Conservation (phyloP, 2,888 invertebrate species). For the Bibio marci region DNA sequence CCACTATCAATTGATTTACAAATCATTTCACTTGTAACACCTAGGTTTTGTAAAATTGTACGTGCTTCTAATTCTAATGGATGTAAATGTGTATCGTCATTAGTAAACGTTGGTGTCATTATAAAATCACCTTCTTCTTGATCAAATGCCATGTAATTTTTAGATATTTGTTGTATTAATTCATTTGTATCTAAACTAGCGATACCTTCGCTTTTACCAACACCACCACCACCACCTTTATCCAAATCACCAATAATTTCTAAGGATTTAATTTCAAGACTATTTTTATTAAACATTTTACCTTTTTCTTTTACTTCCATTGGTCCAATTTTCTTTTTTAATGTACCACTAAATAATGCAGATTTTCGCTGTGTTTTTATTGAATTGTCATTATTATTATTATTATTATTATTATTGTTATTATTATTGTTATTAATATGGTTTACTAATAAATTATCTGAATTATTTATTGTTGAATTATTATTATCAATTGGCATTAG, state of each 20-base stretch:
- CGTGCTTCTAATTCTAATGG: slow-evolving; percentile 34
- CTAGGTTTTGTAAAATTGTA: slow-evolving; percentile 35
- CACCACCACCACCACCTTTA: background rate
- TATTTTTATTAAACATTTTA: slow-evolving; percentile 15
- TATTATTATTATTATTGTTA: slow-evolving; percentile 2
- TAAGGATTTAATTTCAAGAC: slow-evolving; percentile 2
- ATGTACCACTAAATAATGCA: slow-evolving; percentile 21
- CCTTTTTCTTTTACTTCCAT: slow-evolving; percentile 23
- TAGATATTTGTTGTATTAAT: background rate
- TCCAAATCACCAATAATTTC: slow-evolving; percentile 19
- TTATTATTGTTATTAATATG: slow-evolving; percentile 16
- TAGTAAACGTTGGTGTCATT: slow-evolving; percentile 28
- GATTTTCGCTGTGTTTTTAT: slow-evolving; percentile 17
- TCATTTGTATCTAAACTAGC: background rate
- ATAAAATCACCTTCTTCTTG: slow-evolving; percentile 30
- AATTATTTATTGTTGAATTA: background rate
- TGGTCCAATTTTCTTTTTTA: slow-evolving; percentile 28
- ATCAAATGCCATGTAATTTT: slow-evolving; percentile 24
- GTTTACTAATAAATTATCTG: slow-evolving; percentile 8
- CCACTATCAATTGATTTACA: slow-evolving; percentile 36
- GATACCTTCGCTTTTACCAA: background rate
- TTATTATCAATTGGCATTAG: slow-evolving; percentile 23
- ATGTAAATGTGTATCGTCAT: slow-evolving; percentile 23
- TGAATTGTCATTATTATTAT: slow-evolving; percentile 8
- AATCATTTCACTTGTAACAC: slow-evolving; percentile 41